Conservation (phyloP, 2,888 invertebrate species). For the Drosophila hamatofila region DNA sequence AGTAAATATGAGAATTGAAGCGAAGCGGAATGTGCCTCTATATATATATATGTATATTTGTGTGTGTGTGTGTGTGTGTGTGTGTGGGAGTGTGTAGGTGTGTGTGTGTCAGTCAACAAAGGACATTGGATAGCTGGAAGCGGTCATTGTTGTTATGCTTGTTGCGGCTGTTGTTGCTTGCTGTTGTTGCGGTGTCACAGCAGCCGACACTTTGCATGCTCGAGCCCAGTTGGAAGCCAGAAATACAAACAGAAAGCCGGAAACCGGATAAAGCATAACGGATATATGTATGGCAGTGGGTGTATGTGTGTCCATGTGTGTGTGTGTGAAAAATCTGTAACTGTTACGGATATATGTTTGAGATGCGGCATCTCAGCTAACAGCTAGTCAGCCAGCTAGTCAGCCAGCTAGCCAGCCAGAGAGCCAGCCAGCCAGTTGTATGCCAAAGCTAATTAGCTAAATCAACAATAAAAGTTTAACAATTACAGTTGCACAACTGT, state of each 20-base stretch:
- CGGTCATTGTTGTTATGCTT: constrained; percentile 45
- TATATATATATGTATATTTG: not conserved
- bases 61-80: constrained; percentile 1
- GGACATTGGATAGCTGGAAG: constrained; percentile 35
- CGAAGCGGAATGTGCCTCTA: constrained; percentile 11
- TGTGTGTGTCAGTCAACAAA: constrained; percentile 34
- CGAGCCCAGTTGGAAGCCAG: constrained; percentile 9
- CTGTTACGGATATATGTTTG: constrained; percentile 51
- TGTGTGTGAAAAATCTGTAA: constrained; percentile 2
- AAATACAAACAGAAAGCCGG: constrained; percentile 25
- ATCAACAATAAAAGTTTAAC: constrained; percentile 65
- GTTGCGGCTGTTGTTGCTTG: constrained; percentile 20
- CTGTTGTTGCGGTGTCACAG: constrained; percentile 38
- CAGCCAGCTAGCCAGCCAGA: not conserved
- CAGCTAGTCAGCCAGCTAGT: constrained; percentile 7
- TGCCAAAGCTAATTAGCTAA: constrained; percentile 56
- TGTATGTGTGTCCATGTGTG: not conserved
- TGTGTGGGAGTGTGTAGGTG: constrained; percentile 10
- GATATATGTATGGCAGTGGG: constrained; percentile 11
- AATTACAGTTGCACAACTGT: constrained; percentile 32
- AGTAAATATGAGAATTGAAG: constrained; percentile 67
- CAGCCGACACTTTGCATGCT: constrained; percentile 51
- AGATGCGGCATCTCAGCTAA: constrained; percentile 23
- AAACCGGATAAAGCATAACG: constrained; percentile 52
- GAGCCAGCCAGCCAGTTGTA: constrained; percentile 6